Evolutionary conservation across 2,113 vertebrate genomes (phyloP).

Genomic region (Poecilia latipinna): DNA sequence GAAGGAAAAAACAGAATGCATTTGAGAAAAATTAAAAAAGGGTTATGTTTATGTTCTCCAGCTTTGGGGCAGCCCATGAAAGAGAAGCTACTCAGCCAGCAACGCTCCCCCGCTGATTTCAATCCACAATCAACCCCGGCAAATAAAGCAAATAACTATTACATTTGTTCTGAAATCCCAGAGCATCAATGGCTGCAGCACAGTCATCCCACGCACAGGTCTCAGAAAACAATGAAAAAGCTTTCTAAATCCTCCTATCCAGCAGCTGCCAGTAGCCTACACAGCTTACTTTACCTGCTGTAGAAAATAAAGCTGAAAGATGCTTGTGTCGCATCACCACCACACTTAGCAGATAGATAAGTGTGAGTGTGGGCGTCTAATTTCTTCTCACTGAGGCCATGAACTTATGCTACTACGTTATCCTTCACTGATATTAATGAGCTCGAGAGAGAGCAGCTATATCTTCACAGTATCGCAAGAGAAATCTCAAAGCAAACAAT

Average conservation of each 20-base stretch:
- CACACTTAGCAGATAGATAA: neutral
- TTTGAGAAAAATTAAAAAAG: neutral
- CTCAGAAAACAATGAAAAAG: neutral
- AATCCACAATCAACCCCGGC: neutral
- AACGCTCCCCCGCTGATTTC: neutral
- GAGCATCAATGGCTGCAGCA: neutral
- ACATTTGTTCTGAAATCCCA: neutral
- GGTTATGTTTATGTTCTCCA: neutral
- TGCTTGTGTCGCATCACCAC: neutral
- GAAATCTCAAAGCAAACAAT: slow-evolving; percentile 28
- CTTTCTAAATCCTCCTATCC: neutral
- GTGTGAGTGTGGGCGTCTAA: neutral
- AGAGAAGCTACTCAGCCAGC: neutral
- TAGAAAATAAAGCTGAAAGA: neutral
- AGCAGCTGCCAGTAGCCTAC: neutral
- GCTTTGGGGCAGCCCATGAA: neutral
- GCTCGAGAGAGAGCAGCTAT: slow-evolving; percentile 23
- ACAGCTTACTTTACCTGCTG: neutral
- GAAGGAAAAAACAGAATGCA: neutral
- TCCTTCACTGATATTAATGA: slow-evolving; percentile 39
- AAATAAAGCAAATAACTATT: neutral
- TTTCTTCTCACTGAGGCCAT: slow-evolving; percentile 25
- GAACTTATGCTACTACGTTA: slow-evolving; percentile 25
- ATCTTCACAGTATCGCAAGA: slow-evolving; percentile 18
- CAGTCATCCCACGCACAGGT: neutral